Conservation (phyloP, 1,140 invertebrate species). For the Drepana arcuata region DNA sequence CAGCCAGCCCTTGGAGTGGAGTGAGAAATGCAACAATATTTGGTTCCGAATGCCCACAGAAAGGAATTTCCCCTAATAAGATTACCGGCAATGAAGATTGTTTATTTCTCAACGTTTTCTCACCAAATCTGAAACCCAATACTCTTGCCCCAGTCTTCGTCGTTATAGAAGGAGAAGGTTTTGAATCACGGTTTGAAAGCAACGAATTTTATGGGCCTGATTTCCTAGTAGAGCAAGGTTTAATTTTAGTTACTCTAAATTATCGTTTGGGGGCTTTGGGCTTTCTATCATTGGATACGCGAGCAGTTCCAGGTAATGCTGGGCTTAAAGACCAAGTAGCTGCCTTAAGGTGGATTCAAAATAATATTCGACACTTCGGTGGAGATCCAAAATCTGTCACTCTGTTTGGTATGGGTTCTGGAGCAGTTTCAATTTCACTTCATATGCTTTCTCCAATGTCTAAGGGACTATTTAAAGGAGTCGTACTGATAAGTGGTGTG, state of each 20-base stretch:
- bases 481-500: conserved; percentile 76
- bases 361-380: conserved; percentile 71
- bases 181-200: conserved; percentile 71
- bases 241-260: conserved; percentile 80
- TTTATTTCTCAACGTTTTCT: conserved; percentile 49
- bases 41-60: conserved; percentile 39
- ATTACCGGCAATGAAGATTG: conserved; percentile 50
- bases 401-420: conserved; percentile 61
- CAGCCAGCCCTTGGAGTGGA: conserved; percentile 33
- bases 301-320: conserved; percentile 72
- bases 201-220: conserved; percentile 73
- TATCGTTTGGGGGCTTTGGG: conserved; percentile 78
- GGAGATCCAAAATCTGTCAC: conserved; percentile 64
- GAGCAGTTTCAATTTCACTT: conserved; percentile 47
- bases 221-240: conserved; percentile 75
- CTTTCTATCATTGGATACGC: conserved; percentile 75
- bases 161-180: conserved; percentile 77
- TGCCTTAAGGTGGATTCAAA: conserved; percentile 73
- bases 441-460: conserved; percentile 38
- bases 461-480: conserved; percentile 47
- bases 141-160: conserved; percentile 74
- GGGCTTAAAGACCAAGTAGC: conserved; percentile 75
- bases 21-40: conserved; percentile 26
- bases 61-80: conserved; percentile 6
- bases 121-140: conserved; percentile 27